Percentiles rank a stretch among this genome's conserved stretches.
phyloP scores from a whole-genome alignment of 2,113 vertebrate genomes.

The Chaenogobius annularis region DNA sequence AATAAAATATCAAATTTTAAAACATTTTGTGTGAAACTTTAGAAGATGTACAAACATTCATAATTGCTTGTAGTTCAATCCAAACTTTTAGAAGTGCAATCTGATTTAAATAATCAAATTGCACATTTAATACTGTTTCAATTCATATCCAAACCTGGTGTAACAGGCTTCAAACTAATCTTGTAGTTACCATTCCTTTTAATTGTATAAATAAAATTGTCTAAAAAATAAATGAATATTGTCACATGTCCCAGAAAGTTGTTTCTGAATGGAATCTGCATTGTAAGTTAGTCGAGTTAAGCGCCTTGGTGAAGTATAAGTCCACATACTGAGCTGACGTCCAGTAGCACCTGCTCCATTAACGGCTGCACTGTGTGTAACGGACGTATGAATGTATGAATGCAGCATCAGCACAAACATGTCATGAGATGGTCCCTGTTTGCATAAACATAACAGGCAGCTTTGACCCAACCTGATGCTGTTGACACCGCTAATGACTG shows the following conservation, averaged over 20 bases:
- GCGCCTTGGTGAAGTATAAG: not conserved
- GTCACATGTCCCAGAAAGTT: not conserved
- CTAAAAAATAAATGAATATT: not conserved
- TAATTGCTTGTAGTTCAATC: not conserved
- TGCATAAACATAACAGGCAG: conserved; percentile 47
- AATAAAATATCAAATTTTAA: conserved; percentile 9
- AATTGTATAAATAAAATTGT: not conserved
- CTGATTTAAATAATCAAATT: not conserved
- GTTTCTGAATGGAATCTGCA: not conserved
- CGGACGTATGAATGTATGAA: too few relatives aligned
- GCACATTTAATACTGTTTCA: not conserved
- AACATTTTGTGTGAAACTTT: not conserved
- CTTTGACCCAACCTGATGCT: conserved; percentile 20
- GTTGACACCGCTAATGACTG: conserved; percentile 17
- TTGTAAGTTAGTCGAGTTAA: not conserved
- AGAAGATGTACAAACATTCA: not conserved
- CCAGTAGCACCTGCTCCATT: not conserved
- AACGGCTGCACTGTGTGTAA: too few relatives aligned
- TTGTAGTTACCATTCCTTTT: not conserved
- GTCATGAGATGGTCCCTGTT: conserved; percentile 25
- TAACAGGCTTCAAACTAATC: not conserved
- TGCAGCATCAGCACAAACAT: not conserved
- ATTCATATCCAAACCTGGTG: not conserved
- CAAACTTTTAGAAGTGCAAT: not conserved
- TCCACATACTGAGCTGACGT: not conserved